Base-by-base conservation (phyloP, 2,113 vertebrate species). In the Regulus satrapa region DNA sequence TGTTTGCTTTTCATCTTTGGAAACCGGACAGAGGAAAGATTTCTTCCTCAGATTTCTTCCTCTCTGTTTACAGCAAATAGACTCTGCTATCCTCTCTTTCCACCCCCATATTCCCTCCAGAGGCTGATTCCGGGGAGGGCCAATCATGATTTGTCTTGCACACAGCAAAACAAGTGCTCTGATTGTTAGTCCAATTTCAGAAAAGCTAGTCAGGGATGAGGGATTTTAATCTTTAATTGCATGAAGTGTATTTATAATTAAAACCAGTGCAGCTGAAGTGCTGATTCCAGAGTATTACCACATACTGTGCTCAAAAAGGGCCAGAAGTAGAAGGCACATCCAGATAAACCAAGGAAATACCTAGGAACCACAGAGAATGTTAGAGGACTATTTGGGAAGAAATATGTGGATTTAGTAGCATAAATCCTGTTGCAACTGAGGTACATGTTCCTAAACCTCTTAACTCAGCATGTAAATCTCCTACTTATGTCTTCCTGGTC, bases 191-290 rank as follows among this genome's bases (percentile, higher is more conserved):
- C 73, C 66, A 55, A 7, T 52, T 89, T 85, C 61, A 68, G 84
- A 95, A 89, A 86, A 96, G 21, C 25, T 84, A 78, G 86, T 87
- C 72, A 87, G 62, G 55, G 62, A 63, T 26, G 31, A 19, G 25
- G 9, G 12, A 55, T 81, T 81, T 94, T 84, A 81, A 89, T 81
- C 76, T 94, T 89, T 95, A 86, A 75, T 92, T 92, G 40, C 36
- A 61, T 48, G 5, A 82, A 81, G 18, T 48, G 21, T 63, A 81
- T 84, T 91, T 74, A 77, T 84, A 86, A 94, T 88, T 89, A 88
- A 94, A 92, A 74, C 25, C 28, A 52, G 40, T 15, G 55, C 34
- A 74, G 49, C 7, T 10, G 19, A 72, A 91, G 68, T 41, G 59
- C 58, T 92, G 55, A 71, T 82, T 89, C 46, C 63, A 87, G 43